phyloP scores from a whole-genome alignment of 2,888 invertebrate species.

The Hemicrepidius hirtus region DNA sequence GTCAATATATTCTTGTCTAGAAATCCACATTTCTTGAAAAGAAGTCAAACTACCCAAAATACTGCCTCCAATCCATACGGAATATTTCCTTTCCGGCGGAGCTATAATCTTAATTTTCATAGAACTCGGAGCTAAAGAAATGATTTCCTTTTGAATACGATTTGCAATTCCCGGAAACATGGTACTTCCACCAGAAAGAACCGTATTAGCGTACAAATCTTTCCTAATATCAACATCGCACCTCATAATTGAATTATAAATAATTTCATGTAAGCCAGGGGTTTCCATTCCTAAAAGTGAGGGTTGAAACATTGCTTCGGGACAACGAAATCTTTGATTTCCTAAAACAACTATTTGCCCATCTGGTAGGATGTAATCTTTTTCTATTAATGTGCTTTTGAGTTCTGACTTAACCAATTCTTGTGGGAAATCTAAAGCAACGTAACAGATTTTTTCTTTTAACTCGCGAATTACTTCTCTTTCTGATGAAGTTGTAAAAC shows the following conservation, averaged over 20 bases:
- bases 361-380: constrained; percentile 73
- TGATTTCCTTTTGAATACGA: constrained; percentile 93
- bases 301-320: constrained; percentile 92
- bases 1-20: constrained; percentile 93
- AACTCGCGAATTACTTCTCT: constrained; percentile 70
- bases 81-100: constrained; percentile 93
- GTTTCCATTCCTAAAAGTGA: constrained; percentile 87
- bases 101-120: constrained; percentile 97
- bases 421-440: constrained; percentile 78
- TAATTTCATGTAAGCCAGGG: constrained; percentile 77
- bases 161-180: constrained; percentile 81
- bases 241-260: constrained; percentile 83
- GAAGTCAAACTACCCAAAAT: constrained; percentile 91
- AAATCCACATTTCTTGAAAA: constrained; percentile 96
- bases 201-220: constrained; percentile 81
- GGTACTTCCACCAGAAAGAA: constrained; percentile 76
- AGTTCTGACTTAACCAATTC: constrained; percentile 75
- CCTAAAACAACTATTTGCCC: constrained; percentile 79
- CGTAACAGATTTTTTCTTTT: constrained; percentile 84
- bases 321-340: constrained; percentile 89
- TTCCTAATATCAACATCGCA: constrained; percentile 83
- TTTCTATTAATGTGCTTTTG: constrained; percentile 81
- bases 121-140: constrained; percentile 91
- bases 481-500: constrained; percentile 70
- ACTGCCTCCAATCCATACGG: constrained; percentile 93